A percentile compares a stretch with the other conserved stretches of the same genome.
Conservation (phyloP, 2,797 vertebrate genomes). For the Microhierax caerulescens region DNA sequence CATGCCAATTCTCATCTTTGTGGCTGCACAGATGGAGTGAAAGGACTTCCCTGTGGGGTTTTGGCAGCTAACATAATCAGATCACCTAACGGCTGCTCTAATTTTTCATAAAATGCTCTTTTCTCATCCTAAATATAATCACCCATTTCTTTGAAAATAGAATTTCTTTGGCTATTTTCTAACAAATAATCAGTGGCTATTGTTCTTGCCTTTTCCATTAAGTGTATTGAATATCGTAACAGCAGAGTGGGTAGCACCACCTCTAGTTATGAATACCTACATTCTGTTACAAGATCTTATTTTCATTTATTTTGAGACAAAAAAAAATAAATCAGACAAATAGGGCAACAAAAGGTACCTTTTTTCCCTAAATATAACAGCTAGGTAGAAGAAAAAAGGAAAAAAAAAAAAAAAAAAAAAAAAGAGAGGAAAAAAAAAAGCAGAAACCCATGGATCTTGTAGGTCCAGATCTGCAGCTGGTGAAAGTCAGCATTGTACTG, state of each 20-base stretch:
- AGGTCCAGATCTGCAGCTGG: not conserved
- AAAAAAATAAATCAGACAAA: not conserved
- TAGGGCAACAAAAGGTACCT: not conserved
- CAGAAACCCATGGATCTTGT: not conserved
- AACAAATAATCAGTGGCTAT: not conserved
- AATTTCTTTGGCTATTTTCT: not conserved
- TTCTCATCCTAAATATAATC: not conserved
- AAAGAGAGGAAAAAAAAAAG: no score
- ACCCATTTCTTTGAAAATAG: not conserved
- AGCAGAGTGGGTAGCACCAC: not conserved
- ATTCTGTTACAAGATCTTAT: not conserved
- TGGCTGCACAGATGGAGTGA: conserved; percentile 4
- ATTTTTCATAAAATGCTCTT: not conserved
- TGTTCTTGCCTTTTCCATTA: not conserved
- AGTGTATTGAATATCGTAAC: not conserved
- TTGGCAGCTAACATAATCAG: not conserved
- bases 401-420: no score
- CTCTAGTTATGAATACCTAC: not conserved
- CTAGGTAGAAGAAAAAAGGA: no score
- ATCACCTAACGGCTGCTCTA: not conserved
- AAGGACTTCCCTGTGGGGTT: not conserved
- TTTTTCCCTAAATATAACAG: not conserved
- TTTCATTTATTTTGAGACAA: not conserved
- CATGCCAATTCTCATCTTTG: conserved; percentile 11
- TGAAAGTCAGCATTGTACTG: not conserved